phyloP scores from a whole-genome alignment of 1,140 invertebrate species.

The Heterodera schachtii region DNA sequence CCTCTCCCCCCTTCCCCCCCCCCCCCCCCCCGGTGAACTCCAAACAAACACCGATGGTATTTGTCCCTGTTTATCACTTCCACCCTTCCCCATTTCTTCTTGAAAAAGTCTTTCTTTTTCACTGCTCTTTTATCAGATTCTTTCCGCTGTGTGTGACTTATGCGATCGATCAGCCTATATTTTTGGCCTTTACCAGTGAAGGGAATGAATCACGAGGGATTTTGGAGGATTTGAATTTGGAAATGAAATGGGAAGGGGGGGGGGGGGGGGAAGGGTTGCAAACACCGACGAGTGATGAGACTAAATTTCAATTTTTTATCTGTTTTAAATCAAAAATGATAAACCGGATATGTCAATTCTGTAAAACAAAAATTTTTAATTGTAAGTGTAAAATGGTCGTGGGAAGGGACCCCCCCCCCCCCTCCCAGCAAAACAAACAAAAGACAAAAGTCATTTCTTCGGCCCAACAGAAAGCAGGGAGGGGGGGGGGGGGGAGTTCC shows the following conservation, averaged over 20 bases:
- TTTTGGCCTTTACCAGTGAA: neutral
- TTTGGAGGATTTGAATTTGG: neutral
- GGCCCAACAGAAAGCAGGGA: too few relatives aligned
- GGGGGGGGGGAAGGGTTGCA: too few relatives aligned
- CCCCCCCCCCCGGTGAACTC: neutral
- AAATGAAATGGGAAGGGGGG: neutral
- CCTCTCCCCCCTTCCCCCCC: neutral
- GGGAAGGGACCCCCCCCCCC: too few relatives aligned
- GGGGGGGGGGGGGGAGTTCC: neutral
- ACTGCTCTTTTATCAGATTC: neutral
- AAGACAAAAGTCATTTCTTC: neutral
- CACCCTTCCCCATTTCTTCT: neutral
- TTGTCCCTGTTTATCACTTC: constrained; percentile 11
- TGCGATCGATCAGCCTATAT: constrained; percentile 9
- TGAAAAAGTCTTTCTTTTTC: neutral
- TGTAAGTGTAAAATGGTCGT: too few relatives aligned
- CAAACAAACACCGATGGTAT: neutral
- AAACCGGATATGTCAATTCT: too few relatives aligned
- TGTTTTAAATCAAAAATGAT: too few relatives aligned
- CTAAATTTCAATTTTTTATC: too few relatives aligned
- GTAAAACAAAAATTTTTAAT: too few relatives aligned
- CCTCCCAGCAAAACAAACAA: neutral
- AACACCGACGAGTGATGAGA: too few relatives aligned
- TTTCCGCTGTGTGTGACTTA: neutral
- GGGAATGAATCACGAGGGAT: constrained; percentile 18